Evolutionary conservation across 2,888 invertebrate species (phyloP), one percentile per base, ranked within the genome.

Genomic region (Miltochrista miniata): DNA sequence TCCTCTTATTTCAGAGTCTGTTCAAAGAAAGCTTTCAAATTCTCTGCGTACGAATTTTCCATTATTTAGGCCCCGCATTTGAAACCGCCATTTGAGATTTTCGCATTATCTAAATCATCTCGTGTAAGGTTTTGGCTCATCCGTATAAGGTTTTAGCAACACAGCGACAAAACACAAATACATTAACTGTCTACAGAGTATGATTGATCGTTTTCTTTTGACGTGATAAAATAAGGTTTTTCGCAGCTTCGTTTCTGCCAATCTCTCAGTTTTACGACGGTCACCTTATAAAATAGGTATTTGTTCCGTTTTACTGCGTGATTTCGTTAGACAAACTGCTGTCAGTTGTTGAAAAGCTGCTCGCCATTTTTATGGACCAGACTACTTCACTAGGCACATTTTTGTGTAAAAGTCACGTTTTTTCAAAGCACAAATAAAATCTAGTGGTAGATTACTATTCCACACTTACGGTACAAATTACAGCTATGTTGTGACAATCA

Each of bases 181-280:
- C 67, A 64, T 70, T 68, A 66, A 54, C 57, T 54, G 66, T 65
- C 66, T 54, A 39, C 58, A 33, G 47, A 35, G 37, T 33, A 62
- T 65, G 64, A 64, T 65, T 64, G 64, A 64, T 64, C 64, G 57
- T 55, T 51, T 42, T 18, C 18, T 50, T 61, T 45, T 64, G 51
- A 53, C 38, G 55, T 54, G 64, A 60, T 58, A 66, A 67, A 64
- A 69, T 61, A 56, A 61, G 51, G 60, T 67, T 61, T 50, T 41
- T 52, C 56, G 47, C 61, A 57, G 53, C 51, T 47, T 42, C 39
- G 45, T 64, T 58, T 51, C 53, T 61, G 55, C 56, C 68, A 62
- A 57, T 59, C 59, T 55, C 59, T 35, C 47, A 42, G 45, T 59
- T 70, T 72, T 72, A 71, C 45, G 68, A 70, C 62, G 71, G 72